Evolutionary conservation across 1,140 invertebrate genomes (phyloP), one percentile per base, ranked within the genome.

Genomic region (Sminthurinus signatus): DNA sequence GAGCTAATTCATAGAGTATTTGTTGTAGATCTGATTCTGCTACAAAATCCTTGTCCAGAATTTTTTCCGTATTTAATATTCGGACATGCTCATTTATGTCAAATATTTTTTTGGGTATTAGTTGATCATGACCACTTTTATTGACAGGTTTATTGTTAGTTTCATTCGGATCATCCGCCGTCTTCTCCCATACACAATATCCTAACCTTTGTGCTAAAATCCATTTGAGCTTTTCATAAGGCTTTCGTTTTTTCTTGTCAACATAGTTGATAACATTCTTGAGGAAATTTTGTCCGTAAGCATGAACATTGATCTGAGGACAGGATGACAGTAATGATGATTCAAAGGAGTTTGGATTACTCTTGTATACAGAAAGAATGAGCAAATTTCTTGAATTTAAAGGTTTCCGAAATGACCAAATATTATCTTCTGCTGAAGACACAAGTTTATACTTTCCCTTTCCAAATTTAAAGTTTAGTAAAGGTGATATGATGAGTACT

Each of bases 361-460:
- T 28, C 0, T 51, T 23, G 48, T 54, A 71, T 43, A 68, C 44
- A 21, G 56, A 44, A 1, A 66, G 4, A 8, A 44, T 48, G 21
- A 71, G 14, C 4, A 56, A 51, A 3, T 51, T 63, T 27, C 69
- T 0, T 1, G 39, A 46, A 55, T 71, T 71, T 42, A 60, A 60
- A 0, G 50, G 32, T 39, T 68, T 71, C 31, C 60, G 8, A 36
- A 55, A 68, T 23, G 60, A 51, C 69, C 69, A 71, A 61, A 68
- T 60, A 12, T 43, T 44, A 36, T 71, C 69, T 5, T 64, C 65
- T 27, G 62, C 66, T n/a, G 64, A 51, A 8, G 50, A 19, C 1
- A 68, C 36, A 2, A 71, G 43, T 31, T 25, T 31, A 29, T 60
- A 27, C 23, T 50, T 42, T 1, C 15, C 32, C n/a, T n/a, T n/a